Evolutionary conservation across 2,888 invertebrate species (phyloP).

Genomic region (Chromoteleia sp.): DNA sequence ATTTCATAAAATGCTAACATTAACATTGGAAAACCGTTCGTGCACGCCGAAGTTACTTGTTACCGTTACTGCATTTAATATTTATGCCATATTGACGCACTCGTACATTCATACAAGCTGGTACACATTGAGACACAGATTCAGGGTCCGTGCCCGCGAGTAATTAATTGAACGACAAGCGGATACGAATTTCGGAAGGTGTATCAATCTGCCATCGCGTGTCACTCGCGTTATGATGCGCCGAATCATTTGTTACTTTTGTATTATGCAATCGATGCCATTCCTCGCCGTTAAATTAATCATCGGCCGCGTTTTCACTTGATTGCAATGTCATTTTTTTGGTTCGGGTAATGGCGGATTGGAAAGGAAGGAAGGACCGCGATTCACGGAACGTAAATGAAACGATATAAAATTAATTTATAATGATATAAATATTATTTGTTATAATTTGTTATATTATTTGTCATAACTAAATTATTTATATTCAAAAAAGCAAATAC

Average conservation of each 20-base stretch:
- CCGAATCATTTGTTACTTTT: slow-evolving; percentile 55
- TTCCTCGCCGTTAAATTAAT: slow-evolving; percentile 41
- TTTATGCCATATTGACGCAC: slow-evolving; percentile 18
- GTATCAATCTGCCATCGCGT: slow-evolving; percentile 58
- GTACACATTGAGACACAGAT: slow-evolving; percentile 17
- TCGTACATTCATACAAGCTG: neutral
- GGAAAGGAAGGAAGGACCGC: slow-evolving; percentile 1
- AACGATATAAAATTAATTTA: neutral
- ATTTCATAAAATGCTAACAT: too few species aligned
- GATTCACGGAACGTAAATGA: slow-evolving; percentile 10
- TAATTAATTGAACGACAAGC: slow-evolving; percentile 57
- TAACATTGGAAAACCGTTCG: neutral
- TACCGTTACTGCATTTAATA: too few species aligned
- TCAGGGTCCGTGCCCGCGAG: slow-evolving; percentile 33
- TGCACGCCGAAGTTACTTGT: slow-evolving; percentile 7
- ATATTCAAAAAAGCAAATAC: too few species aligned
- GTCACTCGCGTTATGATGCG: slow-evolving; percentile 39
- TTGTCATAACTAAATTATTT: too few species aligned
- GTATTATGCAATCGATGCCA: slow-evolving; percentile 28
- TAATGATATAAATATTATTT: too few species aligned
- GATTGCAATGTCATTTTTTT: slow-evolving; percentile 47
- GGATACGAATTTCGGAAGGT: slow-evolving; percentile 60
- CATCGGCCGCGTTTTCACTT: slow-evolving; percentile 13
- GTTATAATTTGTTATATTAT: too few species aligned
- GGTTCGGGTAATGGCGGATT: slow-evolving; percentile 3